Conservation (phyloP, 2,113 vertebrate species). For the Xiphorhynchus elegans region DNA sequence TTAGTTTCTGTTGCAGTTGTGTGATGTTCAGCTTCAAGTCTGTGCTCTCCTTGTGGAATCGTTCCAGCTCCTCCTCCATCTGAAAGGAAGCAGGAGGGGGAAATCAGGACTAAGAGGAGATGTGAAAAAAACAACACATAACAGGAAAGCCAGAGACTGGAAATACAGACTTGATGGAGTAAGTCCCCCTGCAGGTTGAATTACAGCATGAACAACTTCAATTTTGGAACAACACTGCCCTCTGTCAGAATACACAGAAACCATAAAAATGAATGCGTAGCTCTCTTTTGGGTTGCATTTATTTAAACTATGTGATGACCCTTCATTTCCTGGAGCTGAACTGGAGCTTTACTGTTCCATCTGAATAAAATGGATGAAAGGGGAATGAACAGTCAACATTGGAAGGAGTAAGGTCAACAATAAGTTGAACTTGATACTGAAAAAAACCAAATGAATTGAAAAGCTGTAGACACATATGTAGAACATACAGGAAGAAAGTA, state of each 20-base stretch:
- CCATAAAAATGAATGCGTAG: not conserved
- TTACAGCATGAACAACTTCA: not conserved
- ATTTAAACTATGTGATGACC: not conserved
- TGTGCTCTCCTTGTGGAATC: conserved; percentile 78
- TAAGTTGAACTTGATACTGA: not conserved
- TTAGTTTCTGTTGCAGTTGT: conserved; percentile 85
- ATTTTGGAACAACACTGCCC: conserved; percentile 51
- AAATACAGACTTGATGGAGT: not conserved
- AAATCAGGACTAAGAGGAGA: not conserved
- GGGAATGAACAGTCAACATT: not conserved
- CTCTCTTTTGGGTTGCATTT: not conserved
- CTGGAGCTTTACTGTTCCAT: not conserved
- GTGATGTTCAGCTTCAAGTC: conserved; percentile 83
- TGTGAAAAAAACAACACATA: not conserved
- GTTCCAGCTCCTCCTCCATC: conserved; percentile 86
- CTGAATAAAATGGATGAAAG: not conserved
- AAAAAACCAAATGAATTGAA: not conserved
- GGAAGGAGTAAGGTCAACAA: not conserved
- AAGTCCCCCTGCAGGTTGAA: not conserved
- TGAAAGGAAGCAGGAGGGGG: conserved; percentile 54
- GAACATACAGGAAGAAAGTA: not conserved
- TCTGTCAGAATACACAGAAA: conserved; percentile 14
- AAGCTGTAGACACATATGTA: not conserved
- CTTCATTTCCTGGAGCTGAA: not conserved
- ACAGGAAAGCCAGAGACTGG: not conserved